A percentile compares a stretch with the other conserved stretches of the same genome.
These are phyloP conservation scores for Norana najaformis DNA, from an alignment of 2,888 invertebrate species.

Conservation along the genomic window DNA sequence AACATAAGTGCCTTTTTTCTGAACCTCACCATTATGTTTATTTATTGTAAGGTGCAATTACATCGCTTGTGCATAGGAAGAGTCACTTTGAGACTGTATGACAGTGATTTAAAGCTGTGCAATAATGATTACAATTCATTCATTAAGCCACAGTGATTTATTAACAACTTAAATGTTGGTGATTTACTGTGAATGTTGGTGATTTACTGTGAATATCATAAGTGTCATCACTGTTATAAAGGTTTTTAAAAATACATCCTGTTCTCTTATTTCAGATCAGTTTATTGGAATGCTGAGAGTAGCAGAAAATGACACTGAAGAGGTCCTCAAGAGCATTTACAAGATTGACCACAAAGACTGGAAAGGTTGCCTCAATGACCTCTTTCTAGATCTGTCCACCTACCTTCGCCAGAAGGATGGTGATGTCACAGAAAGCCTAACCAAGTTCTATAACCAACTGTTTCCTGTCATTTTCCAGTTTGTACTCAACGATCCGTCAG, in stretches of 20 bases:
- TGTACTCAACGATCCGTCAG: conserved; percentile 66
- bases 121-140: too few relatives aligned
- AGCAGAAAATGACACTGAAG: conserved; percentile 19
- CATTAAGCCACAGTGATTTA: not conserved
- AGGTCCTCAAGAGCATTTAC: conserved; percentile 9
- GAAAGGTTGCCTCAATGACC: conserved; percentile 45
- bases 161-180: not conserved
- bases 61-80: too few relatives aligned
- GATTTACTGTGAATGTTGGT: too few relatives aligned
- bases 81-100: too few relatives aligned
- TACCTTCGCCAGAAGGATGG: conserved; percentile 61
- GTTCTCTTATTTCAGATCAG: conserved; percentile 8
- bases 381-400: conserved; percentile 76
- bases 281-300: conserved; percentile 26
- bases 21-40: too few relatives aligned
- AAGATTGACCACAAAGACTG: conserved; percentile 6
- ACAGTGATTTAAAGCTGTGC: too few relatives aligned
- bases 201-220: too few relatives aligned
- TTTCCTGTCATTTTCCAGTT: conserved; percentile 69
- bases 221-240: too few relatives aligned
- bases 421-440: conserved; percentile 51
- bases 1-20: too few relatives aligned
- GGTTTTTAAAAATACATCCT: not conserved
- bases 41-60: too few relatives aligned
- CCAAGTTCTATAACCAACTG: conserved; percentile 77